phyloP scores from a whole-genome alignment of 1,140 invertebrate species.

The Bathynomus jamesi region DNA sequence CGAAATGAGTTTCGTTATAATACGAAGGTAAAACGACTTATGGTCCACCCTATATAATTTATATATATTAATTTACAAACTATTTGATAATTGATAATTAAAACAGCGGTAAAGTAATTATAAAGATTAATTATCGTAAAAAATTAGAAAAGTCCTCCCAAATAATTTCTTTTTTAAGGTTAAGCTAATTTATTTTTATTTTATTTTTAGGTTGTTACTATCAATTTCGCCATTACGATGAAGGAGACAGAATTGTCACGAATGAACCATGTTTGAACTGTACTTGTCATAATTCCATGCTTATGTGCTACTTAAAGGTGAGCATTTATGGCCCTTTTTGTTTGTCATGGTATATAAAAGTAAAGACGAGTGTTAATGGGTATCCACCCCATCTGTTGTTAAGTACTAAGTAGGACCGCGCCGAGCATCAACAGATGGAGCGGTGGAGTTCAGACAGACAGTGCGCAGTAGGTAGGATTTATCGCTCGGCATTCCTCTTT shows the following conservation, averaged over 20 bases:
- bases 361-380: too few species aligned
- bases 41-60: neutral
- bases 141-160: neutral
- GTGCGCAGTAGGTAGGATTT: too few species aligned
- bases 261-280: constrained; percentile 93
- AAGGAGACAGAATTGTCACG: constrained; percentile 84
- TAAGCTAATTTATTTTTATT: neutral
- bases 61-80: neutral
- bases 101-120: neutral
- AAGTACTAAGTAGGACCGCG: too few species aligned
- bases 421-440: too few species aligned
- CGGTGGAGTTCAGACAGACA: too few species aligned
- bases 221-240: constrained; percentile 84
- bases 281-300: constrained; percentile 86
- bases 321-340: neutral
- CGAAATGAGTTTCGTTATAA: too few species aligned
- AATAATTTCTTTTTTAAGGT: neutral
- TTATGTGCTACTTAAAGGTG: constrained; percentile 80
- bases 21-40: neutral
- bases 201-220: constrained; percentile 77
- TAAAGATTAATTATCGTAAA: neutral
- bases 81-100: neutral
- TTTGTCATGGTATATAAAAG: neutral
- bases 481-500: too few species aligned
- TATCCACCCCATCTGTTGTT: too few species aligned